These are phyloP conservation scores for Gerris lacustris DNA, from an alignment of 2,888 invertebrate genomes.

Conservation along the genomic window DNA sequence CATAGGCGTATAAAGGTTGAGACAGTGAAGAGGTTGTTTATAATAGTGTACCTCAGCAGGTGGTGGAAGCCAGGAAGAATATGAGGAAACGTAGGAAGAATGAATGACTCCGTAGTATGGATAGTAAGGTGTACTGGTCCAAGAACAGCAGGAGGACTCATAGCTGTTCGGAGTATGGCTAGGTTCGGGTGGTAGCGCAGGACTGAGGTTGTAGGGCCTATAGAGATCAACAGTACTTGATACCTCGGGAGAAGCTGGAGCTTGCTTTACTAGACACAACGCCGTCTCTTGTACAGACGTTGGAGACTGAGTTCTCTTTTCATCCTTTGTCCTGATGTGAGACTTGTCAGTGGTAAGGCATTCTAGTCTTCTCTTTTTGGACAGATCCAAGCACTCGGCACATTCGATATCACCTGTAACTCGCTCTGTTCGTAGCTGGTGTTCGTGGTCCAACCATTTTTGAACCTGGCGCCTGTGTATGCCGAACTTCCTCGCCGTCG, in stretches of 20 bases:
- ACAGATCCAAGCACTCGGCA: conserved; percentile 30
- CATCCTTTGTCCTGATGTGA: conserved; percentile 18
- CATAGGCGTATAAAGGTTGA: conserved; percentile 24
- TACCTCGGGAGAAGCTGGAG: conserved; percentile 25
- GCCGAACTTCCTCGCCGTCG: conserved; percentile 41
- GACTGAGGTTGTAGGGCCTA: conserved; percentile 17
- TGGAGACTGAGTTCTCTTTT: conserved; percentile 17
- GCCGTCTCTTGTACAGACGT: conserved; percentile 36
- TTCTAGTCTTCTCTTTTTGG: conserved; percentile 29
- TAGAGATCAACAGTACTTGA: conserved; percentile 22
- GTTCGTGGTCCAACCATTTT: conserved; percentile 41
- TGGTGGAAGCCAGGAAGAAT: conserved; percentile 20
- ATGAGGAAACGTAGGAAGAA: conserved; percentile 20
- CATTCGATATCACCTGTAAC: conserved; percentile 11
- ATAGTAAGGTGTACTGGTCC: conserved; percentile 12
- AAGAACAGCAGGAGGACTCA: conserved; percentile 1
- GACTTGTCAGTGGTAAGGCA: conserved; percentile 17
- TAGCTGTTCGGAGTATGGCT: conserved; percentile 6
- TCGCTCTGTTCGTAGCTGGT: conserved; percentile 36
- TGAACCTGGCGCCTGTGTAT: conserved; percentile 43
- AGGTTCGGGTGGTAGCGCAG: conserved; percentile 19
- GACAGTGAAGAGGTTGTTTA: conserved; percentile 25
- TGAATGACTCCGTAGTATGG: conserved; percentile 20
- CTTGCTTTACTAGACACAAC: conserved; percentile 38
- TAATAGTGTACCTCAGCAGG: conserved; percentile 24